phyloP scores from a whole-genome alignment of 1,140 invertebrate species.

The Argopecten irradians region DNA sequence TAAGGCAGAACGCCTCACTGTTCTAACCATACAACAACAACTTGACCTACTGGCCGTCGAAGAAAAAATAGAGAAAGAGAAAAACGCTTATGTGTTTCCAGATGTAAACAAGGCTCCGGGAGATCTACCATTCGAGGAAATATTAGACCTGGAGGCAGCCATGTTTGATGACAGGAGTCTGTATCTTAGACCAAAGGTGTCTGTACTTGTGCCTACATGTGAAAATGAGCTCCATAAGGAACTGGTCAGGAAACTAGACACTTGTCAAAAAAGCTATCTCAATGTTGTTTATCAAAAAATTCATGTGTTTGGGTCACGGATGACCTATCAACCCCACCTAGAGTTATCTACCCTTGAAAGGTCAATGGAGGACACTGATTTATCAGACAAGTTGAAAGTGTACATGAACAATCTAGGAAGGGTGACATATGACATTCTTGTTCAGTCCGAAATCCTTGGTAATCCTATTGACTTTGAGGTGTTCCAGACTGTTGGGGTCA shows the following conservation, averaged over 20 bases:
- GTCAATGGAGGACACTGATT: not conserved
- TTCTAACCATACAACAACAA: not conserved
- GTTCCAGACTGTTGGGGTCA: not conserved
- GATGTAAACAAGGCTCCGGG: not conserved
- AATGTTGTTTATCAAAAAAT: not conserved
- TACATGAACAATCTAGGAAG: conserved; percentile 8
- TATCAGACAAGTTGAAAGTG: not conserved
- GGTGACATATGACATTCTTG: not conserved
- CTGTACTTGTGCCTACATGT: not conserved
- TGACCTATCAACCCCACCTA: not conserved
- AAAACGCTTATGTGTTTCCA: not conserved
- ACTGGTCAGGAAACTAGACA: not conserved
- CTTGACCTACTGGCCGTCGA: not conserved
- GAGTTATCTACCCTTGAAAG: conserved; percentile 21
- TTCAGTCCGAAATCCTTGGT: not conserved
- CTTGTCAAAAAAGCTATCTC: conserved; percentile 3
- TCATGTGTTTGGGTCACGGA: not conserved
- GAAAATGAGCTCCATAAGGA: not conserved
- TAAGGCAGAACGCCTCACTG: not conserved
- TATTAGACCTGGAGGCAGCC: not conserved
- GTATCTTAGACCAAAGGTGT: not conserved
- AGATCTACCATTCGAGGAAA: not conserved
- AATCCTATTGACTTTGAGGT: not conserved
- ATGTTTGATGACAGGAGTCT: conserved; percentile 17
- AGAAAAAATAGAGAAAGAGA: not conserved